Evolutionary conservation across 2,113 vertebrate genomes (phyloP).

Genomic region (Sterrhoptilus dennistouni): DNA sequence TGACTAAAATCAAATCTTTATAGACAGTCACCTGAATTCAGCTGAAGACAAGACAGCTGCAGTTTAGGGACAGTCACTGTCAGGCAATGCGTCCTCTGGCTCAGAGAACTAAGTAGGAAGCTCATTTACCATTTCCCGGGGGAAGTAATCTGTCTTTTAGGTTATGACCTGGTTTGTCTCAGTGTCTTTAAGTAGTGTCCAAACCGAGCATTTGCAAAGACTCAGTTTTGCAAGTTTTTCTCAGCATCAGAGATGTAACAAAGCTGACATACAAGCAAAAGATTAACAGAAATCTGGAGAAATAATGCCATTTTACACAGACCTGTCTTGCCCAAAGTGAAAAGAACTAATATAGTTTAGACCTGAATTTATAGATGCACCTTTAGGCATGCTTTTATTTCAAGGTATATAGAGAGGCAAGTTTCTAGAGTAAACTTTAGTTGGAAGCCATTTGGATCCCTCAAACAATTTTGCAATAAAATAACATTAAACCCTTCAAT

Average conservation of each 20-base stretch:
- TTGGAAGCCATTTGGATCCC: not conserved
- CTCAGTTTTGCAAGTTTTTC: not conserved
- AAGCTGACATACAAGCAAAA: not conserved
- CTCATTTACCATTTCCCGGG: not conserved
- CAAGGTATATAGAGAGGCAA: not conserved
- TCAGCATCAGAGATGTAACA: not conserved
- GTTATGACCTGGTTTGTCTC: not conserved
- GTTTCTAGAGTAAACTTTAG: not conserved
- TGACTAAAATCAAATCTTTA: not conserved
- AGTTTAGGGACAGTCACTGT: not conserved
- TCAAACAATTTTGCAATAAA: conserved; percentile 46
- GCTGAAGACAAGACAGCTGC: not conserved
- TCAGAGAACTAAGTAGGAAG: not conserved
- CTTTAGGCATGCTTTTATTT: not conserved
- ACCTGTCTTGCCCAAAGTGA: not conserved
- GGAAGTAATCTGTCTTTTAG: not conserved
- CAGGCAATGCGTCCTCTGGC: not conserved
- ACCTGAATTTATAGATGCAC: not conserved
- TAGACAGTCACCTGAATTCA: not conserved
- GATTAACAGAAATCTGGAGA: not conserved
- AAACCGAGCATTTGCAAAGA: not conserved
- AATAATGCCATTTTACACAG: not conserved
- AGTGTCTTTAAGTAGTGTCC: not conserved
- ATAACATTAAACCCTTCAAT: not conserved
- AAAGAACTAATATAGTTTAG: not conserved